Base-by-base conservation (phyloP, 1,140 invertebrate genomes). In the Drosophila sp. region DNA sequence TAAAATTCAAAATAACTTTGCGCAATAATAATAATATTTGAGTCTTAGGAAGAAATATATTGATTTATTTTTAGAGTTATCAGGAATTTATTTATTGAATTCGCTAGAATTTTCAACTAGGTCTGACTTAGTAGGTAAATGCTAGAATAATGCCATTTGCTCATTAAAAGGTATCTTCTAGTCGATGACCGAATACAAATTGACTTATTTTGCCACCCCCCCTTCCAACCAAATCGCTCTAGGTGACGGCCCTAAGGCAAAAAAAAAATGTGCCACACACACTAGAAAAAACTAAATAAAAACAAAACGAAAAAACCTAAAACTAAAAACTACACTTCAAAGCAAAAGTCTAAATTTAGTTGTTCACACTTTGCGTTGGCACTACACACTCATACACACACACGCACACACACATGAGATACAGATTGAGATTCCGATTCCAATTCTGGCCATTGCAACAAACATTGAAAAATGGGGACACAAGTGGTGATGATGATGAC, bases 291-390 rank as follows among this genome's bases (percentile, higher is more conserved):
- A 29, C 17, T 17, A 38, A 32, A 54, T 41, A 55, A 27, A 64
- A 64, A 64, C 54, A 70, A 55, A 58, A 66, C 65, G 25, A 23
- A 47, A 58, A 68, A 66, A 64, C 61, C 65, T 56, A 57, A 78
- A 73, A 80, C 55, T 60, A 71, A 64, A 66, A 66, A 72, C 40
- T 62, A 76, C 75, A 73, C 78, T 73, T 79, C 69, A 82, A 87
- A 83, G 82, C 80, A 69, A 63, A 27, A 50, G 44, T 86, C 82
- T 86, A 86, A 87, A 79, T 86, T 79, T 86, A 86, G 76, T 70
- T 35, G 58, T 79, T 87, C 83, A 83, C 79, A 87, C 82, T 86
- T 82, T 79, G 82, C 82, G 82, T 86, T 86, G 83, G 83, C 76
- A 83, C 8, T 38, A 10, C 17, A 33, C 61, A 25, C 11, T 47